phyloP scores from a whole-genome alignment of 2,797 vertebrate species.

The Alectoris magna region DNA sequence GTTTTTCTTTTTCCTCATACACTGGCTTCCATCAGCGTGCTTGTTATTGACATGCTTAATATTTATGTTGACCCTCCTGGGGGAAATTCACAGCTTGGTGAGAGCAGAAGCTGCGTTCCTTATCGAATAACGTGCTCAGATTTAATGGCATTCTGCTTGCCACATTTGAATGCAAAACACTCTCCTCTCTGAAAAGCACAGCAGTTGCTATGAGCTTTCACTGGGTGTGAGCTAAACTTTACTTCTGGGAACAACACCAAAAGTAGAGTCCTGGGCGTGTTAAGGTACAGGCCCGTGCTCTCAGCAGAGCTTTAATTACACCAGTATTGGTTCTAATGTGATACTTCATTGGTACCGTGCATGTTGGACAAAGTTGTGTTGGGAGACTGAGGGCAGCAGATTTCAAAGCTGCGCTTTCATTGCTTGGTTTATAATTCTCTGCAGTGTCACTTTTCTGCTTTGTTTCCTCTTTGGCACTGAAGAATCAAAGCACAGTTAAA shows the following conservation, averaged over 20 bases:
- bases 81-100: constrained; percentile 63
- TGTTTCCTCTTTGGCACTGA: neutral
- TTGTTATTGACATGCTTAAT: constrained; percentile 54
- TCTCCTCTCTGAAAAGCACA: neutral
- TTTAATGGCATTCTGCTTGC: constrained; percentile 33
- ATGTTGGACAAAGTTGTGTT: neutral
- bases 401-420: neutral
- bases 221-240: neutral
- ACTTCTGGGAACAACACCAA: neutral
- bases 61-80: constrained; percentile 56
- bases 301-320: neutral
- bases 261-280: fast-evolving
- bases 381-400: neutral
- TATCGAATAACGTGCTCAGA: constrained; percentile 32
- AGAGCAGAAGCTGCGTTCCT: constrained; percentile 49
- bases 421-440: neutral
- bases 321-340: neutral
- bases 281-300: neutral
- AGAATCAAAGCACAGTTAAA: neutral
- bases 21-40: constrained; percentile 32
- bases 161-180: constrained; percentile 29
- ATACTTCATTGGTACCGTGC: neutral
- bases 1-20: neutral
- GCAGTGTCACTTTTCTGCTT: neutral
- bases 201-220: neutral